Conservation (phyloP, 2,113 vertebrate species). For the Zootoca vivipara region DNA sequence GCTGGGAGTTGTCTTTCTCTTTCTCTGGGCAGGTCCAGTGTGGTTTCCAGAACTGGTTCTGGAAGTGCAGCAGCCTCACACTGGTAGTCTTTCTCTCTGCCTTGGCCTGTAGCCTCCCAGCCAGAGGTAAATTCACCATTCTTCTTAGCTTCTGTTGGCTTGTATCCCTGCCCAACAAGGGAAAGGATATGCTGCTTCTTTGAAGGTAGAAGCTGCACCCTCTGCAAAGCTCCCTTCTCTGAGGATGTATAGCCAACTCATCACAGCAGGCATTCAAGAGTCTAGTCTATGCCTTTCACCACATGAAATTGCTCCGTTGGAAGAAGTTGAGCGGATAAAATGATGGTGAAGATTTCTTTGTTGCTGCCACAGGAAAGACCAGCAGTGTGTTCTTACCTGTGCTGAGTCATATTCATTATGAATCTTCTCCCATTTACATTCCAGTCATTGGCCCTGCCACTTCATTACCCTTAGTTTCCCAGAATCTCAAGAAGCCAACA, state of each 20-base stretch:
- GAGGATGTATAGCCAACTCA: no score
- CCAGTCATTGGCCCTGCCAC: neutral
- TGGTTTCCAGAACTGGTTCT: neutral
- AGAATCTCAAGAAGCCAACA: neutral
- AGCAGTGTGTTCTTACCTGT: neutral
- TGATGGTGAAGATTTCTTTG: neutral
- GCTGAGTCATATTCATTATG: neutral
- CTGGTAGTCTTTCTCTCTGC: neutral
- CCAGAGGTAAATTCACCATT: neutral
- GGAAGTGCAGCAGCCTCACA: neutral
- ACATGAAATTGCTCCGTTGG: neutral
- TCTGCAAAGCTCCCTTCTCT: neutral
- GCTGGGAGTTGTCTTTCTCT: neutral
- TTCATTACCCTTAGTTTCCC: neutral
- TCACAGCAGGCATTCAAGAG: no score
- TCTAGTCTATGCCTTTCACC: no score
- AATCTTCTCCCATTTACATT: neutral
- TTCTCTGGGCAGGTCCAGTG: neutral
- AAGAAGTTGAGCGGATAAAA: neutral
- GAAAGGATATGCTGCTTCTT: neutral
- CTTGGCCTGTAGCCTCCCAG: neutral
- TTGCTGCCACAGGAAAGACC: neutral
- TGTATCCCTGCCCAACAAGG: neutral
- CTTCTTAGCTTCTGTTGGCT: neutral
- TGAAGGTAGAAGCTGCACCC: neutral